These are phyloP conservation scores for Lonchura striata DNA, from an alignment of 2,113 vertebrate genomes.

Conservation along the genomic window DNA sequence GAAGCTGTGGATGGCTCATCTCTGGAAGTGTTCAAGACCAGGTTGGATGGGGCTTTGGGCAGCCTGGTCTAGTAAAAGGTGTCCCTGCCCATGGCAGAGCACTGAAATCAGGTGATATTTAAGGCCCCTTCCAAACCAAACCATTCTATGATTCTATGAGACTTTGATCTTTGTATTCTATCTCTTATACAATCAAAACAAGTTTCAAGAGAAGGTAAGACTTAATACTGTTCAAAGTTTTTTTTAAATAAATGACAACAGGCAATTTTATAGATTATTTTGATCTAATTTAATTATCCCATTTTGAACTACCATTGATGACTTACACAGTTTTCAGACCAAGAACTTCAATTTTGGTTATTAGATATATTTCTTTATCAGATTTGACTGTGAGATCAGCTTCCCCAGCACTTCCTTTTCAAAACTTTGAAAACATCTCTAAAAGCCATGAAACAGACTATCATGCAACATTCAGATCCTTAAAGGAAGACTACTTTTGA, in stretches of 20 bases:
- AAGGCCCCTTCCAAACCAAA: neutral
- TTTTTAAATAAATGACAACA: neutral
- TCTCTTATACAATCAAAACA: neutral
- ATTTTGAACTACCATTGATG: neutral
- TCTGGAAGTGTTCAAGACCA: neutral
- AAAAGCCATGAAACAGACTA: neutral
- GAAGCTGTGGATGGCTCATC: neutral
- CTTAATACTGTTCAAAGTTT: neutral
- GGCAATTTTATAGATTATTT: neutral
- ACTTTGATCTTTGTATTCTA: neutral
- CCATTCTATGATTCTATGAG: neutral
- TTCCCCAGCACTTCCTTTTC: neutral
- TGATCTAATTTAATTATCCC: neutral
- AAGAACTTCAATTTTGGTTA: neutral
- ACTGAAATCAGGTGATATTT: neutral
- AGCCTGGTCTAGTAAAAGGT: neutral
- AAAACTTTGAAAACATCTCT: neutral
- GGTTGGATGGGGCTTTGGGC: neutral
- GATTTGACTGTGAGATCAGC: neutral
- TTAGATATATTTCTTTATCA: neutral
- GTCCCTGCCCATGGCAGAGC: neutral
- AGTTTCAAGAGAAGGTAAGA: neutral
- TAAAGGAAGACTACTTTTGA: neutral
- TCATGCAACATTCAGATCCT: neutral
- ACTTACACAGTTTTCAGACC: neutral